Percentiles rank a stretch among this genome's conserved stretches.
Evolutionary conservation across 2,888 invertebrate species (phyloP).

Genomic region (Zygaena filipendulae): DNA sequence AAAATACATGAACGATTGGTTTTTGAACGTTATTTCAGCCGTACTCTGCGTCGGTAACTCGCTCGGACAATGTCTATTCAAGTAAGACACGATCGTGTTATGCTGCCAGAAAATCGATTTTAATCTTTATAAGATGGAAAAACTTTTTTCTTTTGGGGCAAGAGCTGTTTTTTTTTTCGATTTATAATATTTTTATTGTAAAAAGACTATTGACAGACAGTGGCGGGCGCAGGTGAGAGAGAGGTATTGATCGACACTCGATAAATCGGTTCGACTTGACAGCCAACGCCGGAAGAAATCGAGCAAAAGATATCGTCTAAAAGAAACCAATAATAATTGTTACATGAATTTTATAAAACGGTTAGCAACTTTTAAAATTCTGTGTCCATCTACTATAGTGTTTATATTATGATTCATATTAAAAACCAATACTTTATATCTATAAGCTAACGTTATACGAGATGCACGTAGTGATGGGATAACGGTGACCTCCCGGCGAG

Average conservation of each 20-base stretch:
- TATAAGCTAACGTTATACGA: no score
- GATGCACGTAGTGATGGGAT: no score
- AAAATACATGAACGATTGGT: slow-evolving; percentile 40
- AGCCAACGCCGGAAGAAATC: slow-evolving; percentile 24
- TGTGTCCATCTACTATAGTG: no score
- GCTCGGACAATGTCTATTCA: slow-evolving; percentile 30
- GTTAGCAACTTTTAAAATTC: no score
- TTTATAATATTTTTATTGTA: slow-evolving; percentile 23
- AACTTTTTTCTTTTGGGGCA: slow-evolving; percentile 15
- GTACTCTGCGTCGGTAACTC: slow-evolving; percentile 16
- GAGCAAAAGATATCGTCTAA: slow-evolving; percentile 15
- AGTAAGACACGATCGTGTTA: slow-evolving; percentile 31
- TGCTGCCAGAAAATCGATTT: slow-evolving; percentile 29
- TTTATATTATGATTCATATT: no score
- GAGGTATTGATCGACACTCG: slow-evolving; percentile 10
- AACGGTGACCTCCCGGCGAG: slow-evolving; percentile 14
- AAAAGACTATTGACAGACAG: slow-evolving; percentile 27
- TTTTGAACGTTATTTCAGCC: slow-evolving; percentile 26
- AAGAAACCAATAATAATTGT: no score
- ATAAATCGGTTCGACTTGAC: slow-evolving; percentile 5
- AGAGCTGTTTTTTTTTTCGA: slow-evolving; percentile 18
- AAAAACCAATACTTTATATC: no score
- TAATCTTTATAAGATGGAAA: slow-evolving; percentile 28
- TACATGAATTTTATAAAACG: no score
- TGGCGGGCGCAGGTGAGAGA: slow-evolving; percentile 30